Percentiles rank a stretch among this genome's conserved stretches.
These are phyloP conservation scores for Eira barbara DNA, from an alignment of 2,113 vertebrate genomes.

Conservation along the genomic window DNA sequence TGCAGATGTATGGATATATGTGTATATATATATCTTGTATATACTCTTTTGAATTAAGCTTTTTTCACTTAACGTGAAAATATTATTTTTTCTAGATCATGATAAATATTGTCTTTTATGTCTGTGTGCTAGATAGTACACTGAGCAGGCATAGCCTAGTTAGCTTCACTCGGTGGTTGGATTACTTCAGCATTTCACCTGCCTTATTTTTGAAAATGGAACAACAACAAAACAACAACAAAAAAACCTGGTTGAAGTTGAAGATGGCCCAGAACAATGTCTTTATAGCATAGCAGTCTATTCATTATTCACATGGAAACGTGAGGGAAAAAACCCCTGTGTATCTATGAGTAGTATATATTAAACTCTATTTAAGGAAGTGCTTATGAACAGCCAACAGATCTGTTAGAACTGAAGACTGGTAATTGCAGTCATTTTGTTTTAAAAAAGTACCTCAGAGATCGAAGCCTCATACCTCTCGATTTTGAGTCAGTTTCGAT, in stretches of 20 bases:
- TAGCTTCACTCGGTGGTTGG: neutral
- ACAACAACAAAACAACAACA: neutral
- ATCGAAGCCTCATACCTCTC: neutral
- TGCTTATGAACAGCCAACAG: neutral
- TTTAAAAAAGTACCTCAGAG: neutral
- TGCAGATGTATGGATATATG: neutral
- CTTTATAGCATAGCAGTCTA: constrained; percentile 46
- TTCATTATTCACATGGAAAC: constrained; percentile 19
- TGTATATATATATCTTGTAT: neutral
- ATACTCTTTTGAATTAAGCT: neutral
- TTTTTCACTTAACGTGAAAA: neutral
- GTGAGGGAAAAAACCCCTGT: neutral
- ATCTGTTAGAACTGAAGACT: neutral
- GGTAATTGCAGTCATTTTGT: neutral
- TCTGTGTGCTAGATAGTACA: neutral
- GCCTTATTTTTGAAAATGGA: constrained; percentile 58
- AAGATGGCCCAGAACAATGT: constrained; percentile 25
- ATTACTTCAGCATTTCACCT: constrained; percentile 53
- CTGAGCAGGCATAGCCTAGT: neutral
- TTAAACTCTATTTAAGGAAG: constrained; percentile 2
- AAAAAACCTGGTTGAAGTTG: constrained; percentile 20
- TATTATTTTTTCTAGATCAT: neutral
- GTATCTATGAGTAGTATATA: neutral
- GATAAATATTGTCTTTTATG: neutral
- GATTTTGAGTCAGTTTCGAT: neutral